Conservation (phyloP, 2,113 vertebrate species). For the Perca flavescens region DNA sequence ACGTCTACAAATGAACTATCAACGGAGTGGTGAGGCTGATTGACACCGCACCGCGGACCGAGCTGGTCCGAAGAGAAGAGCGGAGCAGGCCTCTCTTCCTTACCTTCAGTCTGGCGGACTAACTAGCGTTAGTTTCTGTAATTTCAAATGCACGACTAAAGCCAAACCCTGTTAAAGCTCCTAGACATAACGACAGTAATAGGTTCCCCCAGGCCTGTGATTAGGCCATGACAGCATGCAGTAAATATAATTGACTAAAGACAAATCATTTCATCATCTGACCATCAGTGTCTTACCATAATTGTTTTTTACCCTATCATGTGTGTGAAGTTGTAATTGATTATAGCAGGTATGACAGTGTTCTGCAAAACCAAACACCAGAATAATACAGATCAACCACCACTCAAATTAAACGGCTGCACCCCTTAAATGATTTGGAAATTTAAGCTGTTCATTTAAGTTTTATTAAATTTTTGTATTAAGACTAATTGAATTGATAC, state of each 20-base stretch:
- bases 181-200: too few species aligned
- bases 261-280: constrained; percentile 24
- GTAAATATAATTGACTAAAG: neutral
- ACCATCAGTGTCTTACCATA: neutral
- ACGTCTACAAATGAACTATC: too few species aligned
- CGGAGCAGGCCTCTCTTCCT: too few species aligned
- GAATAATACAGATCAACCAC: neutral
- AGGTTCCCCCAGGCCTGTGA: too few species aligned
- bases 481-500: neutral
- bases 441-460: neutral
- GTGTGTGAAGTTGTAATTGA: constrained; percentile 9
- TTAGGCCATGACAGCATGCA: too few species aligned
- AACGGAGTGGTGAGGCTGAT: too few species aligned
- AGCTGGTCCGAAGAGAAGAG: too few species aligned
- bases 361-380: neutral
- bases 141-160: too few species aligned
- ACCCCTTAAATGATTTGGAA: neutral
- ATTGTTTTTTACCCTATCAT: neutral
- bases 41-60: too few species aligned
- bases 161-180: too few species aligned
- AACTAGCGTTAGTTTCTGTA: too few species aligned
- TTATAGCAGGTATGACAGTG: neutral
- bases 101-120: too few species aligned
- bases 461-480: neutral
- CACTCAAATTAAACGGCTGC: neutral